Percentiles rank a stretch among this genome's conserved stretches.
These are phyloP conservation scores for Neogale vison DNA, from an alignment of 2,113 vertebrate species.

Conservation along the genomic window DNA sequence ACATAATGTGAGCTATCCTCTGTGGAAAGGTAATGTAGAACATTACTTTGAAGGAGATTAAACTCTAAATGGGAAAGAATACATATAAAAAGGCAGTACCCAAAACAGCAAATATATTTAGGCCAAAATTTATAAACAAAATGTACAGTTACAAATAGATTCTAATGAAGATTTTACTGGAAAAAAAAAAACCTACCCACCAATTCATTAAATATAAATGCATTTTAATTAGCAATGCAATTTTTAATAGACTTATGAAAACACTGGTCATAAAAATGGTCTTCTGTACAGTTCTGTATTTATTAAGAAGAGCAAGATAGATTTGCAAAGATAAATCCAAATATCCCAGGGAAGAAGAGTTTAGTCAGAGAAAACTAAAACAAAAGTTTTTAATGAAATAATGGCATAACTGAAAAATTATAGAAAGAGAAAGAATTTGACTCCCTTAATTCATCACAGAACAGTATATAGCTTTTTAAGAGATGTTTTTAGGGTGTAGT, in stretches of 20 bases:
- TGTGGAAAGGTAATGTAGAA: slow-evolving; percentile 14
- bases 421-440: background rate
- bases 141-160: slow-evolving; percentile 45
- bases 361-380: slow-evolving; percentile 28
- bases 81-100: slow-evolving; percentile 67
- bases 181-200: slow-evolving; percentile 51
- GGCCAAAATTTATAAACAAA: slow-evolving; percentile 67
- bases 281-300: slow-evolving; percentile 26
- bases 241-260: slow-evolving; percentile 52
- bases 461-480: background rate
- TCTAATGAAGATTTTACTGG: slow-evolving; percentile 13
- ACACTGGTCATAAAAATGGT: slow-evolving; percentile 37
- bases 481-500: background rate
- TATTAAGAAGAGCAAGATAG: slow-evolving; percentile 6
- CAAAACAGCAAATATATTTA: slow-evolving; percentile 77
- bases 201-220: slow-evolving; percentile 36
- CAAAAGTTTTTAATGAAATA: background rate
- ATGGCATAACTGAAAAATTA: background rate
- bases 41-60: slow-evolving; percentile 9
- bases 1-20: slow-evolving; percentile 30
- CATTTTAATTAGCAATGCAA: slow-evolving; percentile 41
- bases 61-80: slow-evolving; percentile 26
- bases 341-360: background rate
- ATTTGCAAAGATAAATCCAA: slow-evolving; percentile 38
- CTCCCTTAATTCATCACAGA: background rate